phyloP scores from a whole-genome alignment of 2,888 invertebrate species.

The Caenorhabditis macrosperma region DNA sequence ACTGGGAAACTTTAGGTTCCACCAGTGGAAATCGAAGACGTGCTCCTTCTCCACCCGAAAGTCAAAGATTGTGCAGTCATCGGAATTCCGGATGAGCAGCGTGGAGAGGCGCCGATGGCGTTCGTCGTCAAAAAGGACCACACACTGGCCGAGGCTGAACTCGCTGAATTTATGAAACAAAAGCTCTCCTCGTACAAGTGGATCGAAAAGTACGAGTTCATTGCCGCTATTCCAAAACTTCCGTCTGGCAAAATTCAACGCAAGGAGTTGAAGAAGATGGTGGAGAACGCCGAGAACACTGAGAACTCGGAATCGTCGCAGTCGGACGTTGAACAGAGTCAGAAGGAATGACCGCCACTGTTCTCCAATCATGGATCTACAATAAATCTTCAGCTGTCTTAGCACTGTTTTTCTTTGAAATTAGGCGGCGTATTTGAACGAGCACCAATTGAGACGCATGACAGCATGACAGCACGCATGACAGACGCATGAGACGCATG shows the following conservation, averaged over 20 bases:
- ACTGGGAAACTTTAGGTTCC: slow-evolving; percentile 58
- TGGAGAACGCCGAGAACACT: not conserved
- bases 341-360: too few species aligned
- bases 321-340: not conserved
- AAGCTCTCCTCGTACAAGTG: slow-evolving; percentile 62
- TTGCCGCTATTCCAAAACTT: slow-evolving; percentile 52
- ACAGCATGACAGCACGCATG: too few species aligned
- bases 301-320: not conserved
- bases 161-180: slow-evolving; percentile 40
- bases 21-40: slow-evolving; percentile 63
- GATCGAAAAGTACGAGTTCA: slow-evolving; percentile 54
- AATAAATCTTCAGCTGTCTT: too few species aligned
- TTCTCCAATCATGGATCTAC: too few species aligned
- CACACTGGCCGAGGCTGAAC: slow-evolving; percentile 43
- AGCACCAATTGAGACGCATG: too few species aligned
- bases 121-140: slow-evolving; percentile 60
- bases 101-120: slow-evolving; percentile 62
- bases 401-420: too few species aligned
- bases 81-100: slow-evolving; percentile 50
- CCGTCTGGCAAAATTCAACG: slow-evolving; percentile 57
- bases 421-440: too few species aligned
- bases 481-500: too few species aligned
- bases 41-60: slow-evolving; percentile 60
- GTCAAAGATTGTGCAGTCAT: slow-evolving; percentile 63
- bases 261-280: slow-evolving; percentile 33